These are phyloP conservation scores for Pachyrhynchus sulphureomaculatus DNA, from an alignment of 1,140 invertebrate species.

Conservation along the genomic window DNA sequence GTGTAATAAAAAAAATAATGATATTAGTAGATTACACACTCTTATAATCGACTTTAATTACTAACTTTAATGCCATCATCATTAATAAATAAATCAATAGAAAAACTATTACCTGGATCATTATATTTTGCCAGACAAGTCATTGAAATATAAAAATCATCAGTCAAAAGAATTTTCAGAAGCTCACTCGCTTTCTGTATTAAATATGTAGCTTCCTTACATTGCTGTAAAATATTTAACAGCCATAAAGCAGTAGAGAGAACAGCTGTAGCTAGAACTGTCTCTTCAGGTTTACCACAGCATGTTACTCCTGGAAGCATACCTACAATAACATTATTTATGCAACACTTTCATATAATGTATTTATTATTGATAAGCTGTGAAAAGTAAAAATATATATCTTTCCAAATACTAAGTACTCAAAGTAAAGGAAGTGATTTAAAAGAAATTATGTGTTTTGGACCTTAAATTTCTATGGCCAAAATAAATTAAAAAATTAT, in stretches of 20 bases:
- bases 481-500: too few species aligned
- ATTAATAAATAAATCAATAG: too few species aligned
- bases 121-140: constrained; percentile 72
- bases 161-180: constrained; percentile 68
- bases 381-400: too few species aligned
- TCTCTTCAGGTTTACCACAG: constrained; percentile 80
- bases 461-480: too few species aligned
- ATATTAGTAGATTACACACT: too few species aligned
- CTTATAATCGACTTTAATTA: too few species aligned
- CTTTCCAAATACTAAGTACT: too few species aligned
- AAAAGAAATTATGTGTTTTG: too few species aligned
- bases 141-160: constrained; percentile 78
- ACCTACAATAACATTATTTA: constrained; percentile 44
- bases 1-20: too few species aligned
- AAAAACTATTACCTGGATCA: constrained; percentile 44
- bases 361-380: too few species aligned
- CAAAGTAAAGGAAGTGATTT: too few species aligned
- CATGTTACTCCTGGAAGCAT: constrained; percentile 68
- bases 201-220: constrained; percentile 56
- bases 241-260: constrained; percentile 79
- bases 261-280: constrained; percentile 71
- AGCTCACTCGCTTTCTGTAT: constrained; percentile 70
- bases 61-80: too few species aligned
- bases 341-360: neutral
- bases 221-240: constrained; percentile 71